Percentiles rank a stretch among this genome's conserved stretches.
Evolutionary conservation across 2,113 vertebrate genomes (phyloP).

Genomic region (Salvator merianae): DNA sequence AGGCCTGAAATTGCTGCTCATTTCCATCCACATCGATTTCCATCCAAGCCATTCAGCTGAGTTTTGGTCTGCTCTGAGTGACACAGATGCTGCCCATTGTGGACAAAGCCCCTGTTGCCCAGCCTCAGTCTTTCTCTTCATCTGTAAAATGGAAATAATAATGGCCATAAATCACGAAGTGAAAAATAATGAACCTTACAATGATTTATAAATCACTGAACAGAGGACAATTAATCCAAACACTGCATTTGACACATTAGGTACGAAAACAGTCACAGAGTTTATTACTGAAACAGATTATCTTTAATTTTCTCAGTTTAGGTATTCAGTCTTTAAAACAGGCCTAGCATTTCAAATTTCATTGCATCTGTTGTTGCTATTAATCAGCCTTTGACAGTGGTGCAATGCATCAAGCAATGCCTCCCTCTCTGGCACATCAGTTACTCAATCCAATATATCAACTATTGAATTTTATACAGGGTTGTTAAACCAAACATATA

Average conservation of each 20-base stretch:
- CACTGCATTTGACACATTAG: slow-evolving; percentile 38
- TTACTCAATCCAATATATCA: slow-evolving; percentile 50
- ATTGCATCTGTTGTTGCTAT: slow-evolving; percentile 30
- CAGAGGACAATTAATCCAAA: slow-evolving; percentile 27
- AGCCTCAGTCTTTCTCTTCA: neutral
- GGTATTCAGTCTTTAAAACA: slow-evolving; percentile 43
- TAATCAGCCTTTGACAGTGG: slow-evolving; percentile 36
- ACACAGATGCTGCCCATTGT: no score
- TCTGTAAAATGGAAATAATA: slow-evolving; percentile 2
- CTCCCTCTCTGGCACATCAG: slow-evolving; percentile 38
- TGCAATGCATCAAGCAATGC: slow-evolving; percentile 39
- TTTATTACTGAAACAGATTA: slow-evolving; percentile 49
- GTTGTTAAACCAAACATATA: slow-evolving; percentile 55
- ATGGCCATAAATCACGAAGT: neutral
- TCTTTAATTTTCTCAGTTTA: slow-evolving; percentile 48
- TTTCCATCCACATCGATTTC: no score
- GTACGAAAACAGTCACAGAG: slow-evolving; percentile 41
- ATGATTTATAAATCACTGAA: neutral
- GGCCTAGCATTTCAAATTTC: slow-evolving; percentile 34
- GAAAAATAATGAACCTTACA: neutral
- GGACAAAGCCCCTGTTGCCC: neutral
- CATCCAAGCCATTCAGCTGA: no score
- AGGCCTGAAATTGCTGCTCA: no score
- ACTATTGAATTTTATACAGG: slow-evolving; percentile 58
- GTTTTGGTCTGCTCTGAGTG: no score